A percentile compares a stretch with the other conserved stretches of the same genome.
phyloP scores from a whole-genome alignment of 2,888 invertebrate genomes.

The Parascotia fuliginaria region DNA sequence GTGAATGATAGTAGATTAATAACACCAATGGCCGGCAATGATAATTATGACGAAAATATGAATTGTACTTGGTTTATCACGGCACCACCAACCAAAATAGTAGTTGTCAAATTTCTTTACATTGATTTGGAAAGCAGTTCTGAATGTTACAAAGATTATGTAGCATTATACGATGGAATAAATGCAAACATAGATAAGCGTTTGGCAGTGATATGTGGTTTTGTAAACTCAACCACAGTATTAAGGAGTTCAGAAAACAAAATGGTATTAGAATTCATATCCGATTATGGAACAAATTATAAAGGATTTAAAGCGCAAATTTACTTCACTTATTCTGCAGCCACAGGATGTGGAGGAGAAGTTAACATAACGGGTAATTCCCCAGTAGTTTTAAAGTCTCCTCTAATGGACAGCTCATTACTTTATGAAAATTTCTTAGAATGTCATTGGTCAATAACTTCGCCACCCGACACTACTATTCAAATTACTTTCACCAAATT shows the following conservation, averaged over 20 bases:
- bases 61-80: slow-evolving; percentile 92
- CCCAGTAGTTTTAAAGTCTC: slow-evolving; percentile 68
- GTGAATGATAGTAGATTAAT: slow-evolving; percentile 87
- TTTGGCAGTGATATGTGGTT: slow-evolving; percentile 88
- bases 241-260: slow-evolving; percentile 86
- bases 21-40: slow-evolving; percentile 70
- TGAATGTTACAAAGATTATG: slow-evolving; percentile 85
- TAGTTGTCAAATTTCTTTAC: slow-evolving; percentile 86
- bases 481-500: slow-evolving; percentile 85
- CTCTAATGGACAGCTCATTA: slow-evolving; percentile 61
- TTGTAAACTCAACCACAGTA: slow-evolving; percentile 80
- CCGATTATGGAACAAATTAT: slow-evolving; percentile 70
- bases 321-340: slow-evolving; percentile 83
- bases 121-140: slow-evolving; percentile 81
- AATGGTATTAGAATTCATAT: slow-evolving; percentile 83
- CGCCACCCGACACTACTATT: slow-evolving; percentile 86
- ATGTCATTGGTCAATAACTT: slow-evolving; percentile 90
- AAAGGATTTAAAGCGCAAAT: slow-evolving; percentile 87
- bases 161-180: slow-evolving; percentile 85
- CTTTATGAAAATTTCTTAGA: slow-evolving; percentile 88
- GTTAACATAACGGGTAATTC: slow-evolving; percentile 81
- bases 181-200: slow-evolving; percentile 63
- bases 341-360: slow-evolving; percentile 89
- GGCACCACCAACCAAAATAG: slow-evolving; percentile 88
- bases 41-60: slow-evolving; percentile 78